Evolutionary conservation across 2,113 vertebrate species (phyloP).

Genomic region (Odobenus rosmarus): DNA sequence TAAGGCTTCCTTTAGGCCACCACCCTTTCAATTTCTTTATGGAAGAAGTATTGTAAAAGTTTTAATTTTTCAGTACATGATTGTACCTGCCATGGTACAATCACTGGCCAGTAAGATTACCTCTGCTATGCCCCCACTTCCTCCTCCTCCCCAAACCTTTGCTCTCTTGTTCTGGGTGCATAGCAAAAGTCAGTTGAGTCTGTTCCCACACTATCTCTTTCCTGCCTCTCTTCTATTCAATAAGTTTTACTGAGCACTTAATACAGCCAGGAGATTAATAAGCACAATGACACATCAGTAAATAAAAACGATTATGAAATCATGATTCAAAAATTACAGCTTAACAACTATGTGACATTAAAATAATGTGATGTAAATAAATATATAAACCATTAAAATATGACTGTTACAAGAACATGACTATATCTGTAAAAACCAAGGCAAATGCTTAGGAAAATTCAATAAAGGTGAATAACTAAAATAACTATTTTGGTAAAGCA

Average conservation of each 20-base stretch:
- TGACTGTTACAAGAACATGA: neutral
- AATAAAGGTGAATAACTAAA: neutral
- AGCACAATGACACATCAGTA: neutral
- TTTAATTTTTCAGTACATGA: neutral
- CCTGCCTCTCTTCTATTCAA: neutral
- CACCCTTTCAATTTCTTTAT: neutral
- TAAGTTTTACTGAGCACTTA: neutral
- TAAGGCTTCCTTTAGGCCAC: neutral
- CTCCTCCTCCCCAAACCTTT: neutral
- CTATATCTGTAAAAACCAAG: neutral
- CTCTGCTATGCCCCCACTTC: no score
- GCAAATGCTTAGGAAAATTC: neutral
- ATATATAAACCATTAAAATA: neutral
- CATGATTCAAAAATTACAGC: neutral
- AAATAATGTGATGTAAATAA: neutral
- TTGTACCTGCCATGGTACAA: neutral
- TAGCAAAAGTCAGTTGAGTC: no score
- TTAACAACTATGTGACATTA: neutral
- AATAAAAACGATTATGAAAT: slow-evolving; percentile 3
- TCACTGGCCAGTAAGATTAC: neutral
- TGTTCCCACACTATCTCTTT: neutral
- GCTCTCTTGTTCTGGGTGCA: neutral
- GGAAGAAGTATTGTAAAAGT: neutral
- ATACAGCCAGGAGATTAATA: neutral
- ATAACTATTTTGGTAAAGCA: neutral